Base-by-base conservation (phyloP, 2,113 vertebrate species). In the Oriolus oriolus region DNA sequence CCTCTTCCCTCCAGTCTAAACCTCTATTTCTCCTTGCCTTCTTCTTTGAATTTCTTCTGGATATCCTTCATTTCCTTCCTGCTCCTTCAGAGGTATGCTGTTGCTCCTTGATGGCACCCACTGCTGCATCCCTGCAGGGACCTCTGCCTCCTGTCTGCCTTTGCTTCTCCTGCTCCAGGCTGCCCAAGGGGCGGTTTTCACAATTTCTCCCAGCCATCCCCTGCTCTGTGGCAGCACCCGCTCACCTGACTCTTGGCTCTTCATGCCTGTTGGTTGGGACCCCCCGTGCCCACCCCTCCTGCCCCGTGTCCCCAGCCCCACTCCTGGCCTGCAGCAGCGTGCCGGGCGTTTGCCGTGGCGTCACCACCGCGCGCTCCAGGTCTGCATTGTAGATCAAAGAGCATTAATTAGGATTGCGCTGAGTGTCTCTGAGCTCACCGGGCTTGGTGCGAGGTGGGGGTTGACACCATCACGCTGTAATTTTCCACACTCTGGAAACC, bases 311-410 rank as follows among this genome's bases (percentile, higher is more conserved):
- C 53, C 83, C 52, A 87, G 73, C 64, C 66, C 56, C 60, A 5
- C 21, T 64, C 44, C 56, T 30, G 63, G 53, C 85, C 84, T 30
- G 41, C 56, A 22, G 79, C 93, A 75, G 69, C 2, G 0, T 54
- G 63, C 60, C 0, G 0, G 66, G 76, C 4, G 2, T 63, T 84
- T 61, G 84, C 87, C 1, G 7, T 1, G 0, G 56, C 8, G 2
- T 76, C 70, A 56, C 93, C 45, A 6, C 26, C 1, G 1, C 4
- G 0, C 3, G 2, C 64, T 59, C 35, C 64, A 88, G 37, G 79
- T 80, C 92, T 92, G 94, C 90, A 87, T 89, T 94, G 66, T 44
- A 95, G 61, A 94, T 95, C 94, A 96, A 96, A 93, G 75, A 91
- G 84, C 76, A 59, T 91, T 95, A 86, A 96, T 96, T 89, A 96